Base-by-base conservation (phyloP, 2,888 invertebrate species). In the Lasioglossum calceatum region DNA sequence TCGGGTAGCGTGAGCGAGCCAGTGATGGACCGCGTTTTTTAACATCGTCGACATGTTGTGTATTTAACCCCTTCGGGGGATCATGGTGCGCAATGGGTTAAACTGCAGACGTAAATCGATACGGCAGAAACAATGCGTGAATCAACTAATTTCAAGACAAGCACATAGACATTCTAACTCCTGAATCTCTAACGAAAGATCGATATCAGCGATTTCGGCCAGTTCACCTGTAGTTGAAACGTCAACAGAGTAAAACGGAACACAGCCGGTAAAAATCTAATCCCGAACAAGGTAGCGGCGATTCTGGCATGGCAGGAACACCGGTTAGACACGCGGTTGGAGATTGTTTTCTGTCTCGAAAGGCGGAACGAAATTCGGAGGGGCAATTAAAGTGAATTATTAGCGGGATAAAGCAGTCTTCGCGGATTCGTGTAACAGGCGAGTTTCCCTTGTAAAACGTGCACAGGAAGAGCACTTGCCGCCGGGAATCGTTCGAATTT, bases 301-400 rank as follows among this genome's bases (percentile, higher is more conserved):
- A 54, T 10, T 23, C 54, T 10, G 8, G 8, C 54, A 54, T 5
- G 32, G 19, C 64, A 27, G 32, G 7, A 64, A 64, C 64, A 64
- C 32, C 50, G 23, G 10, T 32, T 44, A 50, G 42, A 82, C 82
- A 84, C 77, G 72, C 12, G 27, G 84, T 19, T 23, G 32, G 16
- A 77, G 84, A 77, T 83, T 84, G 76, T 64, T 77, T 44, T 16
- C 61, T 42, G 64, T 54, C 82, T 54, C 77, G 61, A 23, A 47
- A 82, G 50, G 50, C 77, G 58, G 78, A 75, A 84, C 77, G 54
- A 75, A 84, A 78, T 84, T 84, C 70, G 58, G 23, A 70, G 47
- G 58, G 61, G 84, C 74, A 84, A 84, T 84, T 78, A 84, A 32
- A 50, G 47, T 75, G 84, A 78, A 84, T 78, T 84, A 84, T 74